phyloP scores from a whole-genome alignment of 2,888 invertebrate genomes.

The Drosophila basisetae region DNA sequence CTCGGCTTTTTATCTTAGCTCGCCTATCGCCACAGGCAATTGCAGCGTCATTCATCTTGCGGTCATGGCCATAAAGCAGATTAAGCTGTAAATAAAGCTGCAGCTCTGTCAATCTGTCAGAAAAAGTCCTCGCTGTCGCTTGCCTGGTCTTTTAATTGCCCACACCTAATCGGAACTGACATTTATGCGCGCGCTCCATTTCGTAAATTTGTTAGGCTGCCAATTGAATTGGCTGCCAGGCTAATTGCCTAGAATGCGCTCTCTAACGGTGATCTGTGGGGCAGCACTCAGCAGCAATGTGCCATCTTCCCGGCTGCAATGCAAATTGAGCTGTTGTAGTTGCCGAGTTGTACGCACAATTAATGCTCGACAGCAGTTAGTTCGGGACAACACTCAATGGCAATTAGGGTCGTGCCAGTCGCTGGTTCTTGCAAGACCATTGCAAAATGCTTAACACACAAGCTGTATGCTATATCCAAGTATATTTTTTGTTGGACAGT shows the following conservation, averaged over 20 bases:
- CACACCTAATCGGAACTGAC: constrained; percentile 71
- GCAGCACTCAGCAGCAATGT: constrained; percentile 10
- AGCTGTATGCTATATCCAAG: constrained; percentile 23
- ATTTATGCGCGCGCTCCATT: constrained; percentile 81
- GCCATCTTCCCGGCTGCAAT: constrained; percentile 43
- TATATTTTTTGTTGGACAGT: constrained; percentile 58
- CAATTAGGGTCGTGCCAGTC: constrained; percentile 73
- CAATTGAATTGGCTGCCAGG: constrained; percentile 47
- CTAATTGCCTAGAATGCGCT: constrained; percentile 73
- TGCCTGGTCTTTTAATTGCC: constrained; percentile 71
- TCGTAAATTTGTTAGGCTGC: constrained; percentile 52
- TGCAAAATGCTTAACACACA: constrained; percentile 54
- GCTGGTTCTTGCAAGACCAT: constrained; percentile 53
- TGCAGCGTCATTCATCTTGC: constrained; percentile 73
- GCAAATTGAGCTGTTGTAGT: constrained; percentile 76
- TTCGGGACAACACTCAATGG: constrained; percentile 77
- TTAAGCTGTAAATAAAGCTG: constrained; percentile 77
- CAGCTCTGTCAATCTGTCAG: constrained; percentile 67
- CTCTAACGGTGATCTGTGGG: constrained; percentile 58
- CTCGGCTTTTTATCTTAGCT: constrained; percentile 51
- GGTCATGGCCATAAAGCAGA: constrained; percentile 60
- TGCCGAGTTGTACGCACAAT: constrained; percentile 79
- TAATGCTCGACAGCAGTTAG: constrained; percentile 73
- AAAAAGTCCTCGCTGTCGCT: constrained; percentile 37
- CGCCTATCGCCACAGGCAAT: constrained; percentile 64